Evolutionary conservation across 2,797 vertebrate genomes (phyloP).

Genomic region (Otus scops): DNA sequence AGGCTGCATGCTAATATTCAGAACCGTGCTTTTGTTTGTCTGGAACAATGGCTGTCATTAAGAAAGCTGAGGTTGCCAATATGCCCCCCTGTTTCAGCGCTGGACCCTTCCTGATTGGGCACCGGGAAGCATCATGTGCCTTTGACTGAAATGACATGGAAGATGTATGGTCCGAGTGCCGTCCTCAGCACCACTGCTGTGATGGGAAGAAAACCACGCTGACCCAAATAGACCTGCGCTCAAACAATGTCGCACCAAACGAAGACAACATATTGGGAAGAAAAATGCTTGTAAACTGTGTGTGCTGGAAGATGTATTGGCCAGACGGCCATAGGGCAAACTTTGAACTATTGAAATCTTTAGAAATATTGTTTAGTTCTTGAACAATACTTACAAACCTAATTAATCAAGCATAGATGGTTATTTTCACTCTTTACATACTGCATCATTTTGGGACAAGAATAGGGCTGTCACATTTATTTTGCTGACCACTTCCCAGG

Average conservation of each 20-base stretch:
- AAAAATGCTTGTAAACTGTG: conserved; percentile 82
- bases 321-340: conserved; percentile 81
- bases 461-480: conserved; percentile 74
- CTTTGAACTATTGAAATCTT: conserved; percentile 86
- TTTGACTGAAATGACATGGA: conserved; percentile 84
- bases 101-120: conserved; percentile 78
- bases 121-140: conserved; percentile 80
- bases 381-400: conserved; percentile 85
- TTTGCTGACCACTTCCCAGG: conserved; percentile 71
- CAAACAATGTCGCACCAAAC: conserved; percentile 85
- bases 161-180: conserved; percentile 83
- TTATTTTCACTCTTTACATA: conserved; percentile 78
- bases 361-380: conserved; percentile 84
- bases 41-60: conserved; percentile 81
- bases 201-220: conserved; percentile 80
- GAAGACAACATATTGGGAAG: conserved; percentile 84
- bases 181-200: conserved; percentile 80
- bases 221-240: conserved; percentile 80
- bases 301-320: conserved; percentile 83
- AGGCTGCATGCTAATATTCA: conserved; percentile 79
- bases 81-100: conserved; percentile 76
- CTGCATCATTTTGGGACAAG: conserved; percentile 73
- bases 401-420: conserved; percentile 85
- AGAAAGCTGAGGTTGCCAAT: conserved; percentile 78
- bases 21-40: conserved; percentile 79